Evolutionary conservation across 2,888 invertebrate genomes (phyloP).

Genomic region (Ochropleura leucogaster): DNA sequence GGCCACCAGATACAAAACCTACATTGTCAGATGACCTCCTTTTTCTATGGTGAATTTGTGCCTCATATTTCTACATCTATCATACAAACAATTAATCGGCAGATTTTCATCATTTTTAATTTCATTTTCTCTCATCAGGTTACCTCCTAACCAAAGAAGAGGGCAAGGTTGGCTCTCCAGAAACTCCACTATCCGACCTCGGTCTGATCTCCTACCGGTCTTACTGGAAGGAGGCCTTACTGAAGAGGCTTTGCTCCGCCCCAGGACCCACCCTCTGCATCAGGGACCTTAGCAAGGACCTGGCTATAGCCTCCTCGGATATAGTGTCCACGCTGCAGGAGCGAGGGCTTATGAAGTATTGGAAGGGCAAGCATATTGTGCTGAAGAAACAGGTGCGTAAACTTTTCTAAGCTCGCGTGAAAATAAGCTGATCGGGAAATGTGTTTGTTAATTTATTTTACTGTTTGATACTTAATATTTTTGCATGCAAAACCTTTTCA

Average conservation of each 20-base stretch:
- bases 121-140: slow-evolving; percentile 90
- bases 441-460: too few species aligned
- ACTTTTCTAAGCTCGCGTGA: not conserved
- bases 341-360: slow-evolving; percentile 99
- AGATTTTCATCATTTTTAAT: not conserved
- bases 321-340: slow-evolving; percentile 99
- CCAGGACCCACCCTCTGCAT: slow-evolving; percentile 97
- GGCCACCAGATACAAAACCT: not conserved
- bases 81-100: not conserved
- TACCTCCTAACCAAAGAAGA: slow-evolving; percentile 98
- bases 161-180: slow-evolving; percentile 99
- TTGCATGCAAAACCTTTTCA: not conserved
- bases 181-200: slow-evolving; percentile 99
- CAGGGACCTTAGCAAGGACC: slow-evolving; percentile 96
- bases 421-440: too few species aligned
- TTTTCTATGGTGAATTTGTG: not conserved
- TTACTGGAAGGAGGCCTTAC: slow-evolving; percentile 99
- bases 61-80: not conserved
- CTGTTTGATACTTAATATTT: not conserved
- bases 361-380: slow-evolving; percentile 99
- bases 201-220: slow-evolving; percentile 99
- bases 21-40: not conserved
- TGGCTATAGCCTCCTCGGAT: slow-evolving; percentile 99
- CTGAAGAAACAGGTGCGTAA: slow-evolving; percentile 96
- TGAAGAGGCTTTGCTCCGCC: slow-evolving; percentile 97